phyloP scores from a whole-genome alignment of 2,113 vertebrate species.

The Ochotona princeps region DNA sequence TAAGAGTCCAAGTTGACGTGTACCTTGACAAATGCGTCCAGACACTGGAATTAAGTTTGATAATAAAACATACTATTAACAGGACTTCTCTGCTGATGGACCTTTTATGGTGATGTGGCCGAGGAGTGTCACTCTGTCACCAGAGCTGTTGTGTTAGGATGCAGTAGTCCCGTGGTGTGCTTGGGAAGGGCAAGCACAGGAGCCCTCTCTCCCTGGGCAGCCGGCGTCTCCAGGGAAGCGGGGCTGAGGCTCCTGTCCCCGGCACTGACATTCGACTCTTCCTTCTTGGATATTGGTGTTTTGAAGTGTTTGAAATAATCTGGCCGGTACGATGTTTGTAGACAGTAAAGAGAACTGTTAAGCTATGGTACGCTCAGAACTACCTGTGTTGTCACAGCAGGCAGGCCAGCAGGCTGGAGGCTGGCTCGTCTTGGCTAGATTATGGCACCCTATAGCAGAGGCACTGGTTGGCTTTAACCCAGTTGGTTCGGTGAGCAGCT shows the following conservation, averaged over 20 bases:
- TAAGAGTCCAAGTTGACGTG: constrained; percentile 35
- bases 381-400: not conserved
- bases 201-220: not conserved
- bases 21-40: constrained; percentile 57
- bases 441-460: not conserved
- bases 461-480: not conserved
- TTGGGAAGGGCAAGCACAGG: not conserved
- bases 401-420: not conserved
- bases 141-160: too few species aligned
- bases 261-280: not conserved
- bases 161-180: too few species aligned
- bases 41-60: constrained; percentile 61
- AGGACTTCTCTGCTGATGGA: constrained; percentile 61
- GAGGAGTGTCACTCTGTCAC: not conserved
- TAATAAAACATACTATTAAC: constrained; percentile 64
- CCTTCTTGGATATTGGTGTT: not conserved
- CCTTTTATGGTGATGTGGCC: not conserved
- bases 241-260: too few species aligned
- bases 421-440: not conserved
- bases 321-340: not conserved
- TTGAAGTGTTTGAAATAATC: not conserved
- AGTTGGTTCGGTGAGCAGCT: not conserved
- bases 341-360: not conserved
- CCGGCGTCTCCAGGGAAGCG: too few species aligned
- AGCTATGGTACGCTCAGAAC: not conserved